Conservation (phyloP, 2,797 vertebrate species). For the Ficedula albicollis region DNA sequence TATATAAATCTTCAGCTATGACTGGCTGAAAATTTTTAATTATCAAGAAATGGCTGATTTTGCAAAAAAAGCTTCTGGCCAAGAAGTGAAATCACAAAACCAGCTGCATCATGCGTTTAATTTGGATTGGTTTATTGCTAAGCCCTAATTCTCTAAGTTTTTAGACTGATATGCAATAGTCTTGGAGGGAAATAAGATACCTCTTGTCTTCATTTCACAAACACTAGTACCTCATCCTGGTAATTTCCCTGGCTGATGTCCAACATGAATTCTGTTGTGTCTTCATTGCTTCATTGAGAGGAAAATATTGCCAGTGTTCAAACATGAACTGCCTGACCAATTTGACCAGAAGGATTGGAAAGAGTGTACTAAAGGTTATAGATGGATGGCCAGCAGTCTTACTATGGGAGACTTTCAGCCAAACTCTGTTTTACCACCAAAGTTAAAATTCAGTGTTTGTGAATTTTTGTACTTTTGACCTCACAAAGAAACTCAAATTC, state of each 20-base stretch:
- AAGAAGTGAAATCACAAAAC: neutral
- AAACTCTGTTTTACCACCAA: neutral
- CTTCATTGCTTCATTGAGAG: neutral
- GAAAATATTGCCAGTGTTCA: neutral
- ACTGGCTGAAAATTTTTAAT: constrained; percentile 2
- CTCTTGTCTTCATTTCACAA: neutral
- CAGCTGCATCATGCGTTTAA: neutral
- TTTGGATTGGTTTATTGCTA: neutral
- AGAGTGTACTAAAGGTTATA: neutral
- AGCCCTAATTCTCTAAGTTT: neutral
- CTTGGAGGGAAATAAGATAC: neutral
- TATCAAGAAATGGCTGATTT: neutral
- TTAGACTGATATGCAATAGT: neutral
- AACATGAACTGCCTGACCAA: neutral
- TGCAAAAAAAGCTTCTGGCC: constrained; percentile 8
- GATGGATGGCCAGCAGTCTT: neutral
- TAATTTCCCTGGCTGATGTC: neutral
- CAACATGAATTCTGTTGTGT: neutral
- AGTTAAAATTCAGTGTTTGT: neutral
- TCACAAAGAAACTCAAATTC: neutral
- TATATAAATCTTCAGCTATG: neutral
- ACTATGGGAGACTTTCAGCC: neutral
- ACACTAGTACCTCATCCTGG: neutral
- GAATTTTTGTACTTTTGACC: neutral
- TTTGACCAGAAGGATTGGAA: neutral